Conservation (phyloP, 35 echinoderm and acorn worm species). For the Nesometra sesokonis region DNA sequence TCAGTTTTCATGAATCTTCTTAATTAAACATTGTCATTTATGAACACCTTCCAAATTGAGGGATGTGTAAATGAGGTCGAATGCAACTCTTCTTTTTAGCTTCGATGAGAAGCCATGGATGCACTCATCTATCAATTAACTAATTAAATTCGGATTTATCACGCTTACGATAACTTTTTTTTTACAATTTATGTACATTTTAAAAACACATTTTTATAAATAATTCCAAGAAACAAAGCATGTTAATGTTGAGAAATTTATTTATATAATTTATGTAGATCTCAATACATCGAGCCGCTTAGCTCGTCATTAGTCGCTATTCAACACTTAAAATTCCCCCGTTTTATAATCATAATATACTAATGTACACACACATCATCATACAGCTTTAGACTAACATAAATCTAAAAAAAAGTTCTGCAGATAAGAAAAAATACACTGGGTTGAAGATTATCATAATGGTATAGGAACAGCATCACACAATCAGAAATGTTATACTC, state of each 20-base stretch:
- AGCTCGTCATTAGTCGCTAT: neutral
- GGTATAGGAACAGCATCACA: neutral
- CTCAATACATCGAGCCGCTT: neutral
- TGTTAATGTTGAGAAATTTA: neutral
- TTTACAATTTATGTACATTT: no score
- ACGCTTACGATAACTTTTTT: no score
- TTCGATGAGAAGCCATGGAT: no score
- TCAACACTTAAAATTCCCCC: neutral
- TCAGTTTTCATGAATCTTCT: no score
- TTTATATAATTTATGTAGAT: slow-evolving; percentile 1
- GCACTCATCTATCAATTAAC: no score
- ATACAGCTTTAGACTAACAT: neutral
- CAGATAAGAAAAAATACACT: neutral
- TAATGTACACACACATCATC: neutral
- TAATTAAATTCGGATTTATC: no score
- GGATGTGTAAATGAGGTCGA: no score
- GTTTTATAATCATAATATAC: neutral
- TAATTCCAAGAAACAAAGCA: neutral
- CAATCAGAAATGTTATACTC: no score
- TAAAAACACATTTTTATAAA: no score
- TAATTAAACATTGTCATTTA: no score
- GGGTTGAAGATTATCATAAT: neutral
- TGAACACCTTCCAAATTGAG: no score
- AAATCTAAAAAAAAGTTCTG: neutral
- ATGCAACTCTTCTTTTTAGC: no score